Percentiles rank a stretch among this genome's conserved stretches.
phyloP scores from a whole-genome alignment of 2,888 invertebrate species.

The Actias luna region DNA sequence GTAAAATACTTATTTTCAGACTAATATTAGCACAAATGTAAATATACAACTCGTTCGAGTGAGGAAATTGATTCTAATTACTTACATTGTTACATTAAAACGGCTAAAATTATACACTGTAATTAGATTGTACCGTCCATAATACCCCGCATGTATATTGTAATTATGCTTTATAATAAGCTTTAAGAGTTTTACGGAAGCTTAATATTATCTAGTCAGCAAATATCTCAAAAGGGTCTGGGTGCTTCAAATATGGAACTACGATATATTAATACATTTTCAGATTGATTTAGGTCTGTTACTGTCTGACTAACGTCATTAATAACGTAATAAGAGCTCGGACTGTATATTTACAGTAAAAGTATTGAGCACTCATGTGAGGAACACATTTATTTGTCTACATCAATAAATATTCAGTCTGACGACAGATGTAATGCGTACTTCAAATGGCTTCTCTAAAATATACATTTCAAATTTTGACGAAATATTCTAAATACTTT shows the following conservation, averaged over 20 bases:
- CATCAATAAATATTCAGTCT: background rate
- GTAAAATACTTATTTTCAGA: conserved; percentile 4
- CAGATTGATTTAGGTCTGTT: no score
- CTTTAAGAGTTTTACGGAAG: background rate
- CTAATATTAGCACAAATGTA: conserved; percentile 1
- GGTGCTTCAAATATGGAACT: no score
- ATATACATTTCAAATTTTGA: background rate
- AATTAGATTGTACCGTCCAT: no score
- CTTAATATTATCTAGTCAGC: no score
- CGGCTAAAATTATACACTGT: background rate
- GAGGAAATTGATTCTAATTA: conserved; percentile 3
- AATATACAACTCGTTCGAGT: background rate
- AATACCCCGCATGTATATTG: no score
- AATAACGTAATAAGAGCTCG: no score
- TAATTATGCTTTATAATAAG: background rate
- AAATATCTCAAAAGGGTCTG: no score
- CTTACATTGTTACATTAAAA: background rate
- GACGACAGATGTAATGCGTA: background rate
- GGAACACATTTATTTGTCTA: background rate
- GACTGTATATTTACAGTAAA: background rate
- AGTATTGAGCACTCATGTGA: background rate
- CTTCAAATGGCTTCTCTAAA: background rate
- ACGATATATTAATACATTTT: no score
- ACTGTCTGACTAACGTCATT: no score
- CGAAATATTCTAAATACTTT: background rate